Base-by-base conservation (phyloP, 1,140 invertebrate species). In the Acromyrmex heyeri region DNA sequence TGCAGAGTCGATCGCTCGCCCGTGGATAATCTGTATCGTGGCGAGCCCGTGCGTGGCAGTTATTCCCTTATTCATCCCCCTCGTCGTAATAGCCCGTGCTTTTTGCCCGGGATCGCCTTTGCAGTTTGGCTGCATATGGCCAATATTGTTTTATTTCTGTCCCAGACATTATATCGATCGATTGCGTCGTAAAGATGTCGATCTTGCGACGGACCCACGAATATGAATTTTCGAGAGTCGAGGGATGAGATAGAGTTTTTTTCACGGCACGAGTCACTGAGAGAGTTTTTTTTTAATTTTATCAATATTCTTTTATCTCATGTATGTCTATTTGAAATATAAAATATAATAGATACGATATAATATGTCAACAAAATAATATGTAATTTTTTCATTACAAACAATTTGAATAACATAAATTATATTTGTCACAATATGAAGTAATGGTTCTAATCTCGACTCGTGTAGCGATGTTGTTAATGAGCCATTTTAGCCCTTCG, bases 1-100 rank as follows among this genome's bases (percentile, higher is more conserved):
- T 93, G 93, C 91, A 92, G 69, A 83, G 90, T 92, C 91, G 86
- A 88, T 86, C 89, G 92, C 87, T 94, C 93, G 92, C 77, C 91
- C 92, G 91, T 92, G 91, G 90, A 92, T 94, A 94, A 95, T 95
- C 86, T 87, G 77, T 87, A 87, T 91, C 87, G 88, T 87, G 70
- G 73, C 85, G 87, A 59, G 72, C 83, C 61, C 85, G 72, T 85
- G 82, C 65, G 65, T 85, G 76, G 50, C 86, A 73, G 79, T 83
- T 75, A 83, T 83, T 83, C 79, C 69, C 79, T 83, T 83, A 83
- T 83, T 83, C 69, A 73, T 83, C 30, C 44, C 79, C 30, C 38
- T 55, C 48, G 18, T 24, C 38, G 67, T 83, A 83, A 73, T 83
- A 73, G 44, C 53, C 21, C 34, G 67, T 3, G 50, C 55, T 83